These are phyloP conservation scores for Pissodes strobi DNA, from an alignment of 1,140 invertebrate species.

Conservation along the genomic window DNA sequence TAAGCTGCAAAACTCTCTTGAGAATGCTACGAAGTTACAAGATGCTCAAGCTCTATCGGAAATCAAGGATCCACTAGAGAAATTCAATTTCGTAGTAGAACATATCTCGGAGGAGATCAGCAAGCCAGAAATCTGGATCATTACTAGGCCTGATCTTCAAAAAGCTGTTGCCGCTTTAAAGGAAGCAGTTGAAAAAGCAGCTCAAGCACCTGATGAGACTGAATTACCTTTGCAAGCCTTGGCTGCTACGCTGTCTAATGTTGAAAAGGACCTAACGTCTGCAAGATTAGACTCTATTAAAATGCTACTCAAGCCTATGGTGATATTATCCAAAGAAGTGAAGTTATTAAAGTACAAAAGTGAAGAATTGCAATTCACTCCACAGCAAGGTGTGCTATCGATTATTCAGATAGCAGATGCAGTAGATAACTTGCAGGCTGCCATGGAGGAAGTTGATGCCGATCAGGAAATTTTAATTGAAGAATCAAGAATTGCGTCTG, in stretches of 20 bases:
- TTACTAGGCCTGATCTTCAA: slow-evolving; percentile 12
- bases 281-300: not conserved
- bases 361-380: not conserved
- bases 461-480: not conserved
- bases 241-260: not conserved
- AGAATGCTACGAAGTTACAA: not conserved
- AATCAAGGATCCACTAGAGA: slow-evolving; percentile 25
- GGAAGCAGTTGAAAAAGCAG: slow-evolving; percentile 25
- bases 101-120: slow-evolving; percentile 4
- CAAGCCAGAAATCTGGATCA: slow-evolving; percentile 14
- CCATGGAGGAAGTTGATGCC: not conserved
- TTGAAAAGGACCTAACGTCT: not conserved
- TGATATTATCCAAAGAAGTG: not conserved
- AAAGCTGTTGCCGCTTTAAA: slow-evolving; percentile 26
- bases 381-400: slow-evolving; percentile 2
- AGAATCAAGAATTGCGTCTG: not conserved
- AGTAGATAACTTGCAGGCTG: slow-evolving; percentile 3
- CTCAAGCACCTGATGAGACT: not conserved
- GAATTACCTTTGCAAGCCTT: slow-evolving; percentile 24
- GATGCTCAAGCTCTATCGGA: not conserved
- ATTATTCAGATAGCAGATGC: not conserved
- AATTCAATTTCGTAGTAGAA: slow-evolving; percentile 15
- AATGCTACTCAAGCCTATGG: not conserved
- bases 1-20: not conserved
- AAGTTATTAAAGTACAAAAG: slow-evolving; percentile 4